Conservation (phyloP, 1,140 invertebrate genomes). For the Tyrophagus putrescentiae region DNA sequence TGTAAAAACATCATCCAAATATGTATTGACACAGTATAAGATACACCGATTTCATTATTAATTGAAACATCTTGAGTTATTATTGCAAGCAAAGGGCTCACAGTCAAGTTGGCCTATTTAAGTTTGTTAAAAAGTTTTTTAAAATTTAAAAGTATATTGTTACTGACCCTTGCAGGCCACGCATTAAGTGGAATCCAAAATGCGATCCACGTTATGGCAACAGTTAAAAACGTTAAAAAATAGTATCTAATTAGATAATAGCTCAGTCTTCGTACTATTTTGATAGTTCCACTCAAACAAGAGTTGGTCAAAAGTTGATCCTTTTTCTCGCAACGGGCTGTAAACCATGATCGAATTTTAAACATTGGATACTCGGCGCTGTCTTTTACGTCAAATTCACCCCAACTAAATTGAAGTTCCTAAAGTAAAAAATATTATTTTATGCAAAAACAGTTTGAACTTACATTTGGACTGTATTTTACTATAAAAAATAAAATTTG, state of each 20-base stretch:
- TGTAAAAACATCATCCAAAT: constrained; percentile 16
- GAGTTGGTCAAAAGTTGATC: constrained; percentile 20
- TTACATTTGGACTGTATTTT: background rate
- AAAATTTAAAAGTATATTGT: constrained; percentile 1
- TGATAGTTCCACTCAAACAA: constrained; percentile 22
- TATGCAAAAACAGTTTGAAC: background rate
- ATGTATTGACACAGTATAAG: constrained; percentile 1
- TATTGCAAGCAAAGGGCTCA: constrained; percentile 12
- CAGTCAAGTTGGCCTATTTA: background rate
- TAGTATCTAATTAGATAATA: constrained; percentile 27
- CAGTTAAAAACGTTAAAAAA: constrained; percentile 25
- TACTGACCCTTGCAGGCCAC: constrained; percentile 25
- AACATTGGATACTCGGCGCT: constrained; percentile 17
- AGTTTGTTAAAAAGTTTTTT: constrained; percentile 4
- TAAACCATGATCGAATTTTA: background rate
- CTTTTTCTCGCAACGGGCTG: background rate
- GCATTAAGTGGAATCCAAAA: constrained; percentile 26
- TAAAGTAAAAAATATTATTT: background rate
- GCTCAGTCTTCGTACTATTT: constrained; percentile 22
- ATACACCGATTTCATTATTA: constrained; percentile 17
- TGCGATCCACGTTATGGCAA: constrained; percentile 25
- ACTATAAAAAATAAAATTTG: background rate
- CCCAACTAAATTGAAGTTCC: background rate
- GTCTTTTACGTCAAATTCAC: background rate
- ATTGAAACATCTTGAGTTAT: constrained; percentile 15